Evolutionary conservation across 2,888 invertebrate species (phyloP), one percentile per base, ranked within the genome.

Genomic region (Serrognathus titanus): DNA sequence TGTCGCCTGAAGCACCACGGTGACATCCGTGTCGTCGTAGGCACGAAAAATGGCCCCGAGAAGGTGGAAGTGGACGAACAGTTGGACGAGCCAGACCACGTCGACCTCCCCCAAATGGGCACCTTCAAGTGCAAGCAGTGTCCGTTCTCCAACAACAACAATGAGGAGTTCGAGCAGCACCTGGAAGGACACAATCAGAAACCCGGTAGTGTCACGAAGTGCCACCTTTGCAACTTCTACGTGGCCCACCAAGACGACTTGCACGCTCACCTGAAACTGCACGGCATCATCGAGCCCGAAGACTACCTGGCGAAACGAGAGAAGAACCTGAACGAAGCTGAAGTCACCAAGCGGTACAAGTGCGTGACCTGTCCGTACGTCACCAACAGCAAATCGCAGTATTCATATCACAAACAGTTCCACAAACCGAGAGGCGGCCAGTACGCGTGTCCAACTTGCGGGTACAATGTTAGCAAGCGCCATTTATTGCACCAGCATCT

Each of bases 361-460:
- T 94, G 94, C 71, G 82, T 84, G 4, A 84, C 86, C 53, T 94
- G 94, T 74, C 92, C 94, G 0, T 93, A 91, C 72, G 88, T 89
- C 63, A 90, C 90, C 39, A 91, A 92, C 71, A 90, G 90, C 73
- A 91, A 90, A 74, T 90, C 90, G 24, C 92, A 93, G 75, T 92
- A 86, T 75, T 84, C 89, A 71, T 92, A 93, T 72, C 94, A 94
- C 71, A 90, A 90, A 70, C 92, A 92, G 70, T 89, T 93, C 72
- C 94, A 94, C 71, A 81, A 87, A 39, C 85, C 87, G 0, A 82
- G 86, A 51, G 85, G 85, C 45, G 86, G 88, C 0, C 86, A 86
- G n/a, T 90, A 88, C 76, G 90, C 90, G 74, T 94, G 94, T 71
- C 84, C 84, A 16, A 81, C 86, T 65, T 94, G 94, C 74, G 87